phyloP scores from a whole-genome alignment of 2,113 vertebrate genomes.

The Emydura subglobosa region DNA sequence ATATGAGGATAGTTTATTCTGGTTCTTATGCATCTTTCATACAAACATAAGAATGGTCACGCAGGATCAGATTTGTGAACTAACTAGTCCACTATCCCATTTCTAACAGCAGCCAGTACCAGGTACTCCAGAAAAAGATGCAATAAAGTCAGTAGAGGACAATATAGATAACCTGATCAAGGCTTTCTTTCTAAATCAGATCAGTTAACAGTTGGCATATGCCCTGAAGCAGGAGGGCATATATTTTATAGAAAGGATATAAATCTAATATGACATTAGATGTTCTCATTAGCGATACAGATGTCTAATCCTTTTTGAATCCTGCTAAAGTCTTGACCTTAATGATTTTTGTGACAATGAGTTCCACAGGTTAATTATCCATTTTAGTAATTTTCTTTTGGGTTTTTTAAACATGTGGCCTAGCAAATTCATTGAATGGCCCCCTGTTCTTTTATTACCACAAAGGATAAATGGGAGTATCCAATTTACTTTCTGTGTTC shows the following conservation, averaged over 20 bases:
- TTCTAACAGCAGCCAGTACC: not conserved
- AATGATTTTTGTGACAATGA: not conserved
- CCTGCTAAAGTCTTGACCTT: not conserved
- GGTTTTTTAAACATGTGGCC: not conserved
- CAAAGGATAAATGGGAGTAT: not conserved
- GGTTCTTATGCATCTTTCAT: not conserved
- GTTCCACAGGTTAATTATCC: not conserved
- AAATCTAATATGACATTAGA: not conserved
- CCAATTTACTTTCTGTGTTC: not conserved
- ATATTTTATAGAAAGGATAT: not conserved
- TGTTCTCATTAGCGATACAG: not conserved
- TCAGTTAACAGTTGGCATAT: not conserved
- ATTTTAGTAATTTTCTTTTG: not conserved
- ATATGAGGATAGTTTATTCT: not conserved
- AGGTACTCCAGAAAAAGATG: not conserved
- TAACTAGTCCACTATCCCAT: not conserved
- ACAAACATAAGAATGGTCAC: not conserved
- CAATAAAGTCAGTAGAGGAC: not conserved
- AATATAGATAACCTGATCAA: not conserved
- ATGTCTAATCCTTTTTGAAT: not conserved
- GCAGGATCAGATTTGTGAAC: not conserved
- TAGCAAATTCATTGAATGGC: rapidly evolving
- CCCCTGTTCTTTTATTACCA: not conserved
- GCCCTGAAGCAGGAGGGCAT: not conserved
- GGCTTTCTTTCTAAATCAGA: not conserved